A percentile compares a stretch with the other conserved stretches of the same genome.
Conservation (phyloP, 2,888 invertebrate genomes). For the Prosapia bicincta region DNA sequence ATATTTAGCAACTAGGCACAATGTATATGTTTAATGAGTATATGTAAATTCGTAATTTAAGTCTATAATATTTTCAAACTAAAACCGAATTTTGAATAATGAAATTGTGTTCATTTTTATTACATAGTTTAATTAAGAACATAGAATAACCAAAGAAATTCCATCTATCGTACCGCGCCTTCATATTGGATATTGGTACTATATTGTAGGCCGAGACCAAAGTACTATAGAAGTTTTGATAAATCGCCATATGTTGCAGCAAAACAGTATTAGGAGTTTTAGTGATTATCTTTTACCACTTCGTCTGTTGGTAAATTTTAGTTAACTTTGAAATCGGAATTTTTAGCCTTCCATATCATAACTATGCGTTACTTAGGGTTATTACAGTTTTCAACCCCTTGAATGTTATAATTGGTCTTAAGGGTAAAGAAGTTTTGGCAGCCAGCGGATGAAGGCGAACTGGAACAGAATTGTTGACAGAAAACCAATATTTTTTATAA, state of each 20-base stretch:
- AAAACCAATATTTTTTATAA: neutral
- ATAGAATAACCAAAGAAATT: too few species aligned
- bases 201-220: neutral
- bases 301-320: neutral
- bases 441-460: conserved; percentile 14
- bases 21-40: too few species aligned
- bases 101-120: too few species aligned
- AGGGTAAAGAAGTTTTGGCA: neutral
- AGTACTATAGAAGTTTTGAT: conserved; percentile 6
- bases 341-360: neutral
- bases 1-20: too few species aligned
- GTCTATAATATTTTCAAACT: too few species aligned
- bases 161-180: neutral
- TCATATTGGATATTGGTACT: too few species aligned
- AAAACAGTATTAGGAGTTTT: conserved; percentile 9
- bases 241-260: conserved; percentile 34
- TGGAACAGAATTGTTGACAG: conserved; percentile 13
- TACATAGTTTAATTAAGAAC: too few species aligned
- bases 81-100: too few species aligned
- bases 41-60: too few species aligned
- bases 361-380: conserved; percentile 4
- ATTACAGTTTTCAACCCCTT: conserved; percentile 7
- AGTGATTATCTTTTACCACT: neutral
- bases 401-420: neutral
- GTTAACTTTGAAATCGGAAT: neutral